These are phyloP conservation scores for Rotaria magnacalcarata DNA, from an alignment of 2,888 invertebrate genomes.

Conservation along the genomic window DNA sequence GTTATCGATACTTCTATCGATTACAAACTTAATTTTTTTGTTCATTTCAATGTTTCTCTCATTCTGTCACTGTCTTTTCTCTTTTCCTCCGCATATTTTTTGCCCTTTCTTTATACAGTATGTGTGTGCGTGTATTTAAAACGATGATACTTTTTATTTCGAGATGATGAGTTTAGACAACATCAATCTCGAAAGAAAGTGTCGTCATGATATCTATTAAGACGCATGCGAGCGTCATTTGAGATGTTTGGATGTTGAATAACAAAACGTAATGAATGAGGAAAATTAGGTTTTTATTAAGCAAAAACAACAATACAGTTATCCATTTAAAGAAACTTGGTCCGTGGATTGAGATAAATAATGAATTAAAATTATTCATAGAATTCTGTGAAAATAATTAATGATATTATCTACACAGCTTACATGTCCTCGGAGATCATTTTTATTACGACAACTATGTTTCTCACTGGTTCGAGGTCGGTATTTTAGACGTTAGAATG, in stretches of 20 bases:
- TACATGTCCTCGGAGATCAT: too few relatives aligned
- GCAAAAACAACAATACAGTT: background rate
- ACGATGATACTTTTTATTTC: background rate
- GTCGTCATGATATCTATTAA: background rate
- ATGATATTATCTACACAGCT: too few relatives aligned
- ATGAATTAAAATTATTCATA: too few relatives aligned
- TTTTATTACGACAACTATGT: too few relatives aligned
- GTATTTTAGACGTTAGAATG: too few relatives aligned
- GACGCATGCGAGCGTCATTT: constrained; percentile 22
- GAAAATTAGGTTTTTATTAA: background rate
- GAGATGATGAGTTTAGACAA: background rate
- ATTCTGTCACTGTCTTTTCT: background rate
- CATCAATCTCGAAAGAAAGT: background rate
- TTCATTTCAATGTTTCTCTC: constrained; percentile 25
- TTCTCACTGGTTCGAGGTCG: too few relatives aligned
- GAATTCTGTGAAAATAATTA: too few relatives aligned
- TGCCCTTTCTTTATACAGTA: background rate
- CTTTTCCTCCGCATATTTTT: background rate
- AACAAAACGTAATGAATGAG: constrained; percentile 15
- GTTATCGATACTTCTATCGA: background rate
- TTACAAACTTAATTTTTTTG: background rate
- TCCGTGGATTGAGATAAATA: too few relatives aligned
- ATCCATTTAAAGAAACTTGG: background rate
- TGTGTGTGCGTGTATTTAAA: background rate
- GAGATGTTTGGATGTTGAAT: constrained; percentile 28